Base-by-base conservation (phyloP, 2,888 invertebrate species). In the Thymelicus sylvestris region DNA sequence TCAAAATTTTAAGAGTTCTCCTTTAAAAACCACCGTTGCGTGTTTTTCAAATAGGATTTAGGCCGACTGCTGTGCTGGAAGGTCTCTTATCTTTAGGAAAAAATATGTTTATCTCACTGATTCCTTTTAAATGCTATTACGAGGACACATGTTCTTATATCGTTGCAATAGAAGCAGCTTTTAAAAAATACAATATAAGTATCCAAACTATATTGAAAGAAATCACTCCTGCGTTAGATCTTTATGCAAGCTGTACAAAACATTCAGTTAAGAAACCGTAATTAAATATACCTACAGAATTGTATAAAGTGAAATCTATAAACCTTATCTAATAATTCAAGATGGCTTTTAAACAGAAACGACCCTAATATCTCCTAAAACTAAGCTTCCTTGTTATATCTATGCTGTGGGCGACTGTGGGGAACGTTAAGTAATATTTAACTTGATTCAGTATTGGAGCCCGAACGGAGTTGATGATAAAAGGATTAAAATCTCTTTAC, bases 21-120 rank as follows among this genome's bases (percentile, higher is more conserved):
- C 87, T 88, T 88, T 88, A 84, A 85, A 87, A 92, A 86, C 89
- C 93, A 88, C 83, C 85, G 90, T 90, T 88, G 92, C 93, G 91
- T 93, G 88, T 83, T 88, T 86, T 85, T 82, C 78, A 85, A 91
- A 92, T 91, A 84, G 91, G 92, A 92, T 92, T 90, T 87, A 80
- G 84, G 85, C 81, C 86, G 47, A 61, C 61, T 61, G 79, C 81
- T 82, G 83, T 79, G 80, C 73, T 74, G 81, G 77, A 77, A 84
- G 84, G 82, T 85, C 82, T 89, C 90, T 92, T 93, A 92, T 92
- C 91, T 89, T 61, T 19, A 10, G 41, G 24, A 41, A 70, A 71
- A 71, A 71, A 71, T 61, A 4, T 31, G 65, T 70, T 66, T 71
- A 66, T 71, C 66, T 71, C 71, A 66, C 74, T 74, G 73, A 80